These are phyloP conservation scores for Tetramorium parvispinum DNA, from an alignment of 1,140 invertebrate species.

Conservation along the genomic window DNA sequence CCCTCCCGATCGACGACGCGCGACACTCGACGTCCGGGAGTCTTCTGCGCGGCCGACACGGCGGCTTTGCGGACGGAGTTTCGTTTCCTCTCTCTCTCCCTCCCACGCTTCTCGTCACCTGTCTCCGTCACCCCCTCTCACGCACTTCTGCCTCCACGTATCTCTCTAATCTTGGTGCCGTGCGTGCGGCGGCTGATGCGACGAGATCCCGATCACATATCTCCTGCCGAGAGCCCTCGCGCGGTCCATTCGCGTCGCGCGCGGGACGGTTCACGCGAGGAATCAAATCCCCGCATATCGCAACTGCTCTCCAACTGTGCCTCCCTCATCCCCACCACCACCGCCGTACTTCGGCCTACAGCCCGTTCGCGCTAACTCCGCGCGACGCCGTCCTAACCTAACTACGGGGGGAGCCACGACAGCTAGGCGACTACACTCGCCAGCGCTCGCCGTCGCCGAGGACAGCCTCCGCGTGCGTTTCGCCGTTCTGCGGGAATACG, in stretches of 20 bases:
- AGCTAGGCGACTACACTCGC: no score
- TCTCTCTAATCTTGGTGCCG: constrained; percentile 42
- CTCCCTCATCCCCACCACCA: constrained; percentile 30
- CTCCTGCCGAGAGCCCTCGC: neutral
- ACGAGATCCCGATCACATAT: constrained; percentile 32
- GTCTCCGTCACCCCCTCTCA: neutral
- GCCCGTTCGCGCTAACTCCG: constrained; percentile 53
- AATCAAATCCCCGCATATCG: constrained; percentile 78
- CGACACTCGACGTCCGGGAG: neutral
- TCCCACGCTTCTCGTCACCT: neutral
- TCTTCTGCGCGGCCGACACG: neutral
- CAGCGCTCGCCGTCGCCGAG: neutral
- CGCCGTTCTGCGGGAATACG: neutral
- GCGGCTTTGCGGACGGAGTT: constrained; percentile 44
- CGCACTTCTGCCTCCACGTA: neutral
- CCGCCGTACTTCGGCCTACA: neutral
- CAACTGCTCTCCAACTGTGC: constrained; percentile 64
- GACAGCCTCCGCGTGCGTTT: neutral
- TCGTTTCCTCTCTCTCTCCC: neutral
- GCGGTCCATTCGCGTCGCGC: constrained; percentile 50
- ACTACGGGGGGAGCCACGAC: neutral
- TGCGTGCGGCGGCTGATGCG: constrained; percentile 6
- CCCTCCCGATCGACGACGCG: neutral
- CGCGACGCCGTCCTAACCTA: constrained; percentile 62
- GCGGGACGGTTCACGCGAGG: constrained; percentile 71